A percentile compares a stretch with the other conserved stretches of the same genome.
These are phyloP conservation scores for Dinoponera quadriceps DNA, from an alignment of 1,140 invertebrate genomes.

Conservation along the genomic window DNA sequence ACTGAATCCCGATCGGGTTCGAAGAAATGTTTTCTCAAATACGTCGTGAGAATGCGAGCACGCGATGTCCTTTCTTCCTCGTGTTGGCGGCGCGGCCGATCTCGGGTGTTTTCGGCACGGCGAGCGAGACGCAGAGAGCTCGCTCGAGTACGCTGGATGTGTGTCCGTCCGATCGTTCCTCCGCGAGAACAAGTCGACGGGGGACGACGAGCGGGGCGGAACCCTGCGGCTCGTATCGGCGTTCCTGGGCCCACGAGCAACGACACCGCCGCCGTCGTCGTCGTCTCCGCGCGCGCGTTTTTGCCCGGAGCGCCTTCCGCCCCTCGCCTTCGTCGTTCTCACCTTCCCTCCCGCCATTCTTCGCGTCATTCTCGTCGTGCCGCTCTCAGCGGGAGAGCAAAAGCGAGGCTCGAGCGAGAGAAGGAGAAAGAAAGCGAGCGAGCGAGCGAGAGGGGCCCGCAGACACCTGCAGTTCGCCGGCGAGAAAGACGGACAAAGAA, in stretches of 20 bases:
- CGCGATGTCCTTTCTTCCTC: no score
- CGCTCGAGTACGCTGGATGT: conserved; percentile 1
- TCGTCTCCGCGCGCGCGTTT: conserved; percentile 68
- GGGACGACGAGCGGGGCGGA: conserved; percentile 43
- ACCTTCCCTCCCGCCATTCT: conserved; percentile 31
- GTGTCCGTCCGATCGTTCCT: conserved; percentile 14
- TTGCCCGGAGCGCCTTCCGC: conserved; percentile 61
- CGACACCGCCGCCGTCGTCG: conserved; percentile 68
- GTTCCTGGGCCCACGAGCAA: conserved; percentile 71
- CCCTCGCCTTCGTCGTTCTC: conserved; percentile 25
- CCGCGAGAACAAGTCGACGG: conserved; percentile 9
- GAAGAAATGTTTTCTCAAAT: no score
- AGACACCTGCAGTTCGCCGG: conserved; percentile 63
- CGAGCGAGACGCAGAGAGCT: no score
- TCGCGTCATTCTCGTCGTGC: conserved; percentile 46
- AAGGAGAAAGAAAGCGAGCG: conserved; percentile 18
- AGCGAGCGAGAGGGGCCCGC: conserved; percentile 41
- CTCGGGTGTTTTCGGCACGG: no score
- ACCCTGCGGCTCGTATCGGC: conserved; percentile 49
- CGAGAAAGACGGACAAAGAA: conserved; percentile 64
- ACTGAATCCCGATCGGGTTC: no score
- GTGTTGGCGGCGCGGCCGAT: no score
- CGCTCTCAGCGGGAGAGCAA: conserved; percentile 60
- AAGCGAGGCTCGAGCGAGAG: conserved; percentile 31
- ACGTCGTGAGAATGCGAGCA: no score